Base-by-base conservation (phyloP, 2,888 invertebrate genomes). In the Cantharis flavilabris region DNA sequence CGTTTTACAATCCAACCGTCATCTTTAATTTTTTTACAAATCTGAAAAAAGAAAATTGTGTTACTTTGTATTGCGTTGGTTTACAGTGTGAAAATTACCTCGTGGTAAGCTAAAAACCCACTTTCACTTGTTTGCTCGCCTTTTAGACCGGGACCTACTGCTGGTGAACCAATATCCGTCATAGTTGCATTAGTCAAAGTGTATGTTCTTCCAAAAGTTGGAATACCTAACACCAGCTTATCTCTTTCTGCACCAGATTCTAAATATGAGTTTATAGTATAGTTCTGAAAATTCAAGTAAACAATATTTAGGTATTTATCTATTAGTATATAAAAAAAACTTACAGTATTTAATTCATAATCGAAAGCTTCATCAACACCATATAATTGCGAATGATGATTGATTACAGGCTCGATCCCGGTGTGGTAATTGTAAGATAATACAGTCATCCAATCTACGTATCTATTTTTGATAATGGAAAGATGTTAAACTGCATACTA, bases 61-160 rank as follows among this genome's bases (percentile, higher is more conserved):
- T 14, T 49, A 7, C 14, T 20, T 11, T 9, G 62, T 62, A 33
- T 23, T 69, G 11, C 28, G 26, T 80, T 26, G 14, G 7, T 13
- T n/a, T 64, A 18, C 3, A 11, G 5, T 10, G 1, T 2, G 9
- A 64, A 13, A 20, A 20, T 30, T 84, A 96, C 96, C 91, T 97
- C 97, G 86, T 97, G 97, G 86, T 97, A 97, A 26, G 97, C 96
- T 82, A 97, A 89, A 85, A 97, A 97, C 78, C 98, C 97, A 83
- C 97, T 97, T 88, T 98, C 97, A 81, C 96, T 91, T 0, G 97
- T 97, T 2, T 96, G 96, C 76, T 96, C 96, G 3, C 97, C 97
- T 87, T 96, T 95, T 75, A 94, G 94, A 0, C 97, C 97, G 0
- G 97, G 97, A 0, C 97, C 97, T 85, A 96, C 96, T 0, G 97